Conservation (phyloP, 2,888 invertebrate genomes). For the Cataglyphis albicans region DNA sequence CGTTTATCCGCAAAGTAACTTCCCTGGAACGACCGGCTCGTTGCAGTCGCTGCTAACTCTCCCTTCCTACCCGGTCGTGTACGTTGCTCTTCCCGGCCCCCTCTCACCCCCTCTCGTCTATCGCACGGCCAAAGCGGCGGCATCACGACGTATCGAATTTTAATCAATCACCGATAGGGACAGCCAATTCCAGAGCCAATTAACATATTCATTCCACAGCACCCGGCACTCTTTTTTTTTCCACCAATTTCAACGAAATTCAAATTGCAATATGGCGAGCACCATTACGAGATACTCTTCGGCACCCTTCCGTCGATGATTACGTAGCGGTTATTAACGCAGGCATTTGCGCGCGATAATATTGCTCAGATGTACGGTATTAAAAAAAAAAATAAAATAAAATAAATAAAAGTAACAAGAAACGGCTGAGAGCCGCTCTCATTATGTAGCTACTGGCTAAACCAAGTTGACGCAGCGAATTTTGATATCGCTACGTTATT, state of each 20-base stretch:
- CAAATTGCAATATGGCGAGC: slow-evolving; percentile 72
- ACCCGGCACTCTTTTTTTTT: slow-evolving; percentile 74
- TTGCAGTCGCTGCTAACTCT: slow-evolving; percentile 62
- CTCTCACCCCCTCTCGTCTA: slow-evolving; percentile 22
- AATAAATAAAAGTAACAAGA: slow-evolving; percentile 23
- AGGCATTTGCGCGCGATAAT: slow-evolving; percentile 61
- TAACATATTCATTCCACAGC: slow-evolving; percentile 83
- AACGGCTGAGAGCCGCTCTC: slow-evolving; percentile 20
- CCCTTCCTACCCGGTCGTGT: slow-evolving; percentile 52
- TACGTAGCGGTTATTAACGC: slow-evolving; percentile 67
- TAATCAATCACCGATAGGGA: slow-evolving; percentile 84
- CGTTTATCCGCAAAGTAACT: slow-evolving; percentile 82
- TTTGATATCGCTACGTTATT: slow-evolving; percentile 59
- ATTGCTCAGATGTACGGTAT: slow-evolving; percentile 53
- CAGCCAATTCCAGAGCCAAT: slow-evolving; percentile 84
- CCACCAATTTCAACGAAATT: slow-evolving; percentile 74
- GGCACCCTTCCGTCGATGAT: slow-evolving; percentile 49
- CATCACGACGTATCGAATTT: slow-evolving; percentile 83
- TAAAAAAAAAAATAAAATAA: slow-evolving; percentile 40
- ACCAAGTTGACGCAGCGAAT: slow-evolving; percentile 54
- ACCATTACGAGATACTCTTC: slow-evolving; percentile 61
- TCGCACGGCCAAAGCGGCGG: slow-evolving; percentile 63
- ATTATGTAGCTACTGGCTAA: slow-evolving; percentile 32
- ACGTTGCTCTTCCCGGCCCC: slow-evolving; percentile 7
- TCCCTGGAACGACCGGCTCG: slow-evolving; percentile 67